phyloP scores from a whole-genome alignment of 2,113 vertebrate genomes.

The Nettapus auritus region DNA sequence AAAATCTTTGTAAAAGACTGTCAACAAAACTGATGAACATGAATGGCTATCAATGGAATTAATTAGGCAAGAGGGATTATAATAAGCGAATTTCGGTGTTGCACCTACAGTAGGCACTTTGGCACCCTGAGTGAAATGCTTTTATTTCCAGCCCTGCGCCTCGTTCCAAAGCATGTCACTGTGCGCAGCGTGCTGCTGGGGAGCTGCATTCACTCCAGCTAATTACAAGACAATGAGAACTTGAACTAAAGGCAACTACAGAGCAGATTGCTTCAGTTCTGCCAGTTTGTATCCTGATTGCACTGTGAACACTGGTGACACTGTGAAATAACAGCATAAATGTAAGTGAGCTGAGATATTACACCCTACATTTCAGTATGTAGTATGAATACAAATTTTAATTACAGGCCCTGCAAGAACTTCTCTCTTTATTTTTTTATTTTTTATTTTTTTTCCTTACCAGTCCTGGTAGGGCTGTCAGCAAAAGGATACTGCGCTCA shows the following conservation, averaged over 20 bases:
- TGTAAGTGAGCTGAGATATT: background rate
- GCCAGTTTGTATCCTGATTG: conserved; percentile 20
- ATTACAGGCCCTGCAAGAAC: background rate
- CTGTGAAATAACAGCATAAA: background rate
- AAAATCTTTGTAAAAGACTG: conserved; percentile 66
- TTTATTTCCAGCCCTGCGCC: conserved; percentile 40
- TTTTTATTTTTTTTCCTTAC: background rate
- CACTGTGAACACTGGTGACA: conserved; percentile 27
- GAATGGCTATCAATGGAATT: conserved; percentile 74
- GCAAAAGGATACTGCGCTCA: background rate
- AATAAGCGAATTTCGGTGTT: conserved; percentile 65
- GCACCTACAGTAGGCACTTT: conserved; percentile 62
- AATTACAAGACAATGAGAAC: conserved; percentile 72
- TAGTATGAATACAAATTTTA: background rate
- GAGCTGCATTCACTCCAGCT: conserved; percentile 61
- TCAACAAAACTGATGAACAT: conserved; percentile 69
- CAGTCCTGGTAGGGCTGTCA: background rate
- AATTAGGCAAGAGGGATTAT: conserved; percentile 72
- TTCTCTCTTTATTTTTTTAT: background rate
- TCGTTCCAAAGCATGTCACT: conserved; percentile 52
- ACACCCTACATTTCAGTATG: background rate
- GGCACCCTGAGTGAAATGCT: conserved; percentile 45
- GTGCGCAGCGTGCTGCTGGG: conserved; percentile 47
- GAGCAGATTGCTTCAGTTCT: conserved; percentile 58
- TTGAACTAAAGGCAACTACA: conserved; percentile 45